Base-by-base conservation (phyloP, 2,113 vertebrate genomes). In the Elachura formosa region DNA sequence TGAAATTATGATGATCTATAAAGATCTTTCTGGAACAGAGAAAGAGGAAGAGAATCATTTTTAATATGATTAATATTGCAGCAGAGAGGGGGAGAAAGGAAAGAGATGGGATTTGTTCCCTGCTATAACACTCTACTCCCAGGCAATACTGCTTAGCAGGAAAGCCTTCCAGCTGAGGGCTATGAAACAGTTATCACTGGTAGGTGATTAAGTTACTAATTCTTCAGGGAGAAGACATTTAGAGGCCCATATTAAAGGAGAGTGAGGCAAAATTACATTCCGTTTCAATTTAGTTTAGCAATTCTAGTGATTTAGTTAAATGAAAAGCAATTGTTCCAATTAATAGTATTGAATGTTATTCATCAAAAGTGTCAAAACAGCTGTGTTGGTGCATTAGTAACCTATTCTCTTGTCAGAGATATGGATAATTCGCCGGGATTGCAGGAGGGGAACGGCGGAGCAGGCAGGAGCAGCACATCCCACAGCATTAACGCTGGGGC, bases 341-440 rank as follows among this genome's bases (percentile, higher is more conserved):
- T 98, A 99, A 98, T 98, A 98, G 98, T 98, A 98, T 98, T 98
- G 98, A 99, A 98, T 98, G 98, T 98, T 98, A 98, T 98, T 98
- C 98, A 98, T 99, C 98, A 98, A 97, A 97, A 98, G 97, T 98
- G 98, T 98, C 98, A 98, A 97, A 98, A 98, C 97, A 98, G 98
- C 96, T 98, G 97, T 98, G 97, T 96, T 97, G 97, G 97, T 98
- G 97, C 98, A 98, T 98, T 98, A 98, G 98, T 98, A 98, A 98
- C 97, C 98, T 97, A 98, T 98, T 98, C 98, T 98, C 97, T 97
- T 98, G 97, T 98, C 98, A 97, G 97, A 97, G 97, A 96, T 97
- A 97, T 67, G 94, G 98, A 96, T 97, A 98, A 98, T 97, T 98
- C 97, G 96, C 97, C 49, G 14, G 96, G 96, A 97, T 74, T 94